Base-by-base conservation (phyloP, 35 echinoderm and acorn worm species). In the Apostichopus parvimensis region DNA sequence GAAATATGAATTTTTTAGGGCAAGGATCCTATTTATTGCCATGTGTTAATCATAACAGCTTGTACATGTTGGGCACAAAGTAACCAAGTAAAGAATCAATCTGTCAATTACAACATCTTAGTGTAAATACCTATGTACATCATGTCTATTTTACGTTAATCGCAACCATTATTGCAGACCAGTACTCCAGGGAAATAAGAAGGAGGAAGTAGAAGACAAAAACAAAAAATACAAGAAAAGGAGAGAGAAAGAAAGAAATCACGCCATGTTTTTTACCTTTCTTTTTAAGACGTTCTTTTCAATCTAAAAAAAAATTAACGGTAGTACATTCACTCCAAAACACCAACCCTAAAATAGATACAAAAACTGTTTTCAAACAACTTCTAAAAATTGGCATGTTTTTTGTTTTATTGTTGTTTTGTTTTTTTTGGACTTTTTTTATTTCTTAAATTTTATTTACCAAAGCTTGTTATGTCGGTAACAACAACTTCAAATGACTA, bases 11-110 rank as follows among this genome's bases (percentile, higher is more conserved):
- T 84, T 58, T 3, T 22, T 84, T 56, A 84, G 81, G 81, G 81
- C 81, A 84, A 84, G 81, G 81, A 84, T 59, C 81, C 81, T 84
- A 59, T 84, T 84, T 84, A 84, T 84, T 84, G 81, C 81, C 81
- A 84, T 84, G 81, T 84, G 57, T 84, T 55, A 84, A 22, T 84
- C 81, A 84, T 84, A 84, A 84, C 81, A 84, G 81, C 81, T 84
- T 84, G 57, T 84, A 84, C 81, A 84, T 84, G 45, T 84, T 58
- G 81, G 81, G 81, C 81, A 84, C 81, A 84, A 84, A 84, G 20
- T 17, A 75, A 75, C 15, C 15, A 75, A 84, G 20, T 58, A 52
- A 57, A 14, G 53, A 58, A 84, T 55, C 81, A 59, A 55, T 84
- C 58, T 68, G 18, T 11, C 18, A 68, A 84, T 84, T 59, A 84